Evolutionary conservation across 1,140 invertebrate species (phyloP).

Genomic region (Polyergus mexicanus): DNA sequence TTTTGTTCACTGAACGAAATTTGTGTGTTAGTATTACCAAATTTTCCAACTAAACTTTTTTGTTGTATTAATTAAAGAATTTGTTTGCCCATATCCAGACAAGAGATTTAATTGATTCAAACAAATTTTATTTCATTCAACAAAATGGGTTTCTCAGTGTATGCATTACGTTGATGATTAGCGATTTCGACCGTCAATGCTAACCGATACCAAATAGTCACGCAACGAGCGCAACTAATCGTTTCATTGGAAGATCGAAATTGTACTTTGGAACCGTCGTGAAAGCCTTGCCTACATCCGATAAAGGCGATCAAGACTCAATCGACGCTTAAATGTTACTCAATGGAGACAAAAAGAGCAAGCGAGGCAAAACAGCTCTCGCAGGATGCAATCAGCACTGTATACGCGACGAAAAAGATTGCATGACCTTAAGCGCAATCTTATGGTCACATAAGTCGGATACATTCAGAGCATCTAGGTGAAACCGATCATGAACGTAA

Average conservation of each 20-base stretch:
- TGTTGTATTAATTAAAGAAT: too few species aligned
- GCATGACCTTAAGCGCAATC: not conserved
- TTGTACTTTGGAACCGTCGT: slow-evolving; percentile 33
- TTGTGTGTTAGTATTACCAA: too few species aligned
- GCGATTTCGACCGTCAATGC: slow-evolving; percentile 29
- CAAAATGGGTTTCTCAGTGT: too few species aligned
- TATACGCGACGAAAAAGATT: not conserved
- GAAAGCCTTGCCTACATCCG: slow-evolving; percentile 41
- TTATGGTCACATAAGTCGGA: not conserved
- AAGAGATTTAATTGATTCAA: too few species aligned
- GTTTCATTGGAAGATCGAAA: slow-evolving; percentile 25
- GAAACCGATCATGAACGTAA: not conserved
- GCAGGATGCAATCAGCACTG: slow-evolving; percentile 38
- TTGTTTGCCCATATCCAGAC: too few species aligned
- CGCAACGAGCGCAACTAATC: slow-evolving; percentile 23
- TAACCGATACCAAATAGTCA: slow-evolving; percentile 41
- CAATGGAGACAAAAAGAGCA: slow-evolving; percentile 42
- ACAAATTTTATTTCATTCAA: too few species aligned
- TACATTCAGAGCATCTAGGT: not conserved
- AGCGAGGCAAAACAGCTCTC: not conserved
- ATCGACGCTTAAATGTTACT: slow-evolving; percentile 38
- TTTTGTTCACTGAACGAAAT: too few species aligned
- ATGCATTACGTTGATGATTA: slow-evolving; percentile 37
- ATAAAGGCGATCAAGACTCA: slow-evolving; percentile 32
- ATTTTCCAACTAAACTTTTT: too few species aligned